Evolutionary conservation across 2,888 invertebrate species (phyloP).

Genomic region (Eupeodes latifasciatus): DNA sequence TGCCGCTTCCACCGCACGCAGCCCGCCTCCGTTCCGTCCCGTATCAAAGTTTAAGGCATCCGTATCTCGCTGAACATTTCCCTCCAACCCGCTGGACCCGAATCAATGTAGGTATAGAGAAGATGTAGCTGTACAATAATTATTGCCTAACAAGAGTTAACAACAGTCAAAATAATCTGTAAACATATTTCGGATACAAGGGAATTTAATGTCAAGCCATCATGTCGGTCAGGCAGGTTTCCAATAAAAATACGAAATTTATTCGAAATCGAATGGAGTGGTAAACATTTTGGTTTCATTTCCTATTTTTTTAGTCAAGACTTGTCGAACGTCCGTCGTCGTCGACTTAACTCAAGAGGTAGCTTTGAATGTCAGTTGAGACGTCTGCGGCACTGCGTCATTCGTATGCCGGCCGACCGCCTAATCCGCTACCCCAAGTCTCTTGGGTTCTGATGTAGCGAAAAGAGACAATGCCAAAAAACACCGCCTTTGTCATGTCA

Average conservation of each 20-base stretch:
- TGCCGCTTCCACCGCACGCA: slow-evolving; percentile 34
- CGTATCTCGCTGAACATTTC: slow-evolving; percentile 53
- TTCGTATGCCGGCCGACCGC: slow-evolving; percentile 28
- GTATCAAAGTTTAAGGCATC: slow-evolving; percentile 11
- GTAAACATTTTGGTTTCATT: slow-evolving; percentile 35
- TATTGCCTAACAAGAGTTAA: slow-evolving; percentile 75
- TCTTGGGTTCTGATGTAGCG: background rate
- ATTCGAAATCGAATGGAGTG: slow-evolving; percentile 69
- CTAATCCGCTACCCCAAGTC: slow-evolving; percentile 1
- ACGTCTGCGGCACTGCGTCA: background rate
- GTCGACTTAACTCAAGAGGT: background rate
- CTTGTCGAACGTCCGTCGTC: background rate
- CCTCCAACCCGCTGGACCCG: background rate
- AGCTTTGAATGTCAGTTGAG: background rate
- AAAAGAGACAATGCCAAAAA: slow-evolving; percentile 67
- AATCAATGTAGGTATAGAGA: no score
- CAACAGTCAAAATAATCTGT: slow-evolving; percentile 76
- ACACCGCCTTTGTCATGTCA: slow-evolving; percentile 67
- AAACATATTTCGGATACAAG: slow-evolving; percentile 74
- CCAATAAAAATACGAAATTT: slow-evolving; percentile 70
- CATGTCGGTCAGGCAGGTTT: slow-evolving; percentile 44
- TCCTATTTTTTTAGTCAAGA: slow-evolving; percentile 33
- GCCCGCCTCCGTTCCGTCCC: no score
- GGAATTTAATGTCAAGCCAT: slow-evolving; percentile 68
- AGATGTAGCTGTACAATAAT: slow-evolving; percentile 57